Conservation (phyloP, 2,113 vertebrate genomes). For the Bubalus kerabau region DNA sequence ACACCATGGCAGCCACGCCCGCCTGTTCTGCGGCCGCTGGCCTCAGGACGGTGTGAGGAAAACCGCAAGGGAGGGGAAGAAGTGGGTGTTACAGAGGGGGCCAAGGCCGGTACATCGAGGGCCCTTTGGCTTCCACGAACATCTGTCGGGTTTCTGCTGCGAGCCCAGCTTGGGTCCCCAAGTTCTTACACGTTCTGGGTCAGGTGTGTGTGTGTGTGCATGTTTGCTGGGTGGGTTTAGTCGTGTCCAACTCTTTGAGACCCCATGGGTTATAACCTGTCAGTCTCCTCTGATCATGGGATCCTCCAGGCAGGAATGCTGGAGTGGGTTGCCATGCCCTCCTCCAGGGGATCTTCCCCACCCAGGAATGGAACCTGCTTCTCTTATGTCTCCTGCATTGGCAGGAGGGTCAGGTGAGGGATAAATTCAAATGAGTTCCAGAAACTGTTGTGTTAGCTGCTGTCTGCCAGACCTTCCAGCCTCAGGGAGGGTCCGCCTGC, state of each 20-base stretch:
- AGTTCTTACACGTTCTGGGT: neutral
- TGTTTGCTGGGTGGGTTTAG: neutral
- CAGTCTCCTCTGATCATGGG: neutral
- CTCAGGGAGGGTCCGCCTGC: neutral
- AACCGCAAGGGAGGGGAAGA: neutral
- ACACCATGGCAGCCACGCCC: neutral
- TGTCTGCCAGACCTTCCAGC: neutral
- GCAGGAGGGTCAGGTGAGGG: neutral
- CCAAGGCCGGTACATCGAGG: neutral
- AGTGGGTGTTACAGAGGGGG: neutral
- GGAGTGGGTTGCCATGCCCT: neutral
- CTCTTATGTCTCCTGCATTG: neutral
- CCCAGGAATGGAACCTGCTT: neutral
- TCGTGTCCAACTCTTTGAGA: neutral
- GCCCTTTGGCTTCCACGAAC: neutral
- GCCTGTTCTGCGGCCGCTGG: neutral
- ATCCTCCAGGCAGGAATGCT: neutral
- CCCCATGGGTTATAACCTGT: neutral
- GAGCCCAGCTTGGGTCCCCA: neutral
- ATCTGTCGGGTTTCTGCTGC: neutral
- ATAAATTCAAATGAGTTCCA: neutral
- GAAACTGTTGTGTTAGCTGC: neutral
- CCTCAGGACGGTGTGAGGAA: accelerated
- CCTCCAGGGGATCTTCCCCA: neutral
- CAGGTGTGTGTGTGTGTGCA: neutral